phyloP scores from a whole-genome alignment of 2,888 invertebrate genomes.

The Caenorhabditis drosophilae region DNA sequence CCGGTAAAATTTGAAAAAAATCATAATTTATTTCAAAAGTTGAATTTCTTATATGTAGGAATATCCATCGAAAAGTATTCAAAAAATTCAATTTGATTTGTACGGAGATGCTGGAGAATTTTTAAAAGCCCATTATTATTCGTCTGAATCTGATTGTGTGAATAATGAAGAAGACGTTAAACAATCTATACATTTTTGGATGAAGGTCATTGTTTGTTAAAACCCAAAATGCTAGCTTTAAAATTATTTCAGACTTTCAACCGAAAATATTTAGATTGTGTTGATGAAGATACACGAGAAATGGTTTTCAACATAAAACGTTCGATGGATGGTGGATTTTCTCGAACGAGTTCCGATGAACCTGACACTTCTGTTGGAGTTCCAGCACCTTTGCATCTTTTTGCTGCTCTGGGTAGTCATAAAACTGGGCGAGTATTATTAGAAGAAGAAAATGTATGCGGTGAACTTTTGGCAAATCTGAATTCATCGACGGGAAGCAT shows the following conservation, averaged over 20 bases:
- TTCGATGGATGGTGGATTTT: constrained; percentile 80
- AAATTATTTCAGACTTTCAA: constrained; percentile 69
- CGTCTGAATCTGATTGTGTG: constrained; percentile 45
- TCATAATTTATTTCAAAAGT: no score
- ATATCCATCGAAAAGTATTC: constrained; percentile 15
- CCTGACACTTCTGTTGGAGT: constrained; percentile 39
- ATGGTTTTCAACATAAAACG: constrained; percentile 84
- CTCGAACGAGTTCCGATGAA: constrained; percentile 71
- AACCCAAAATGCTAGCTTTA: background rate
- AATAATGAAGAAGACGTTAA: constrained; percentile 38
- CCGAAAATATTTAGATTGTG: constrained; percentile 81
- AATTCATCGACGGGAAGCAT: background rate
- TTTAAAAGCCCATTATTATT: constrained; percentile 48
- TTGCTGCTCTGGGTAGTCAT: constrained; percentile 50
- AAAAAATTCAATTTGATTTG: constrained; percentile 25
- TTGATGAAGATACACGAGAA: constrained; percentile 87
- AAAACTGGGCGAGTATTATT: constrained; percentile 39
- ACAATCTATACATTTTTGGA: constrained; percentile 49
- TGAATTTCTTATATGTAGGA: no score
- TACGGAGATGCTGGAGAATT: constrained; percentile 61
- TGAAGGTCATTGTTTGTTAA: constrained; percentile 31
- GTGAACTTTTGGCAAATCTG: constrained; percentile 3
- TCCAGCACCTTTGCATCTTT: constrained; percentile 51
- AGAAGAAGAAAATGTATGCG: constrained; percentile 23
- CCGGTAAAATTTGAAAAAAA: no score